Percentiles rank a stretch among this genome's conserved stretches.
These are phyloP conservation scores for Sturnira hondurensis DNA, from an alignment of 2,113 vertebrate genomes.

Conservation along the genomic window DNA sequence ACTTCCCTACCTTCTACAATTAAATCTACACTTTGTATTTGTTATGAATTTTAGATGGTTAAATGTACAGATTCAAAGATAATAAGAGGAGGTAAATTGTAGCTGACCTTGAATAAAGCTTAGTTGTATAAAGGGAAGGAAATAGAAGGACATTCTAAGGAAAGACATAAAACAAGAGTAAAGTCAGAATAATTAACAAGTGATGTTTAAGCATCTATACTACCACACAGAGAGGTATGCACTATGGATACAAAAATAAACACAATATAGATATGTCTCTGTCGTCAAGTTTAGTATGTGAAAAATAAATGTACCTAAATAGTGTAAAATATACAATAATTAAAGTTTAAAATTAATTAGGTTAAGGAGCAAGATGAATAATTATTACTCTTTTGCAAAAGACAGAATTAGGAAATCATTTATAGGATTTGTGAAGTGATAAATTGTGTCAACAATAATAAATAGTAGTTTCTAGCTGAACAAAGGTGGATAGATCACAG, in stretches of 20 bases:
- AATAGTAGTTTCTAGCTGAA: background rate
- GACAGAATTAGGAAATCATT: background rate
- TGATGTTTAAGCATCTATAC: background rate
- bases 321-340: background rate
- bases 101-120: constrained; percentile 2
- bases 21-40: background rate
- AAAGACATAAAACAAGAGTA: background rate
- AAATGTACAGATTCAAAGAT: background rate
- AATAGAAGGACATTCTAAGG: background rate
- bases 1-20: background rate
- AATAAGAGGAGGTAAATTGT: background rate
- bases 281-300: background rate
- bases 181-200: background rate
- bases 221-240: background rate
- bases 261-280: accelerated
- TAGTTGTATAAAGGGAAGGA: background rate
- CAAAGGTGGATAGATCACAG: background rate
- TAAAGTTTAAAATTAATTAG: background rate
- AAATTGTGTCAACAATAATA: background rate
- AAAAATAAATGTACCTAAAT: background rate
- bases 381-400: background rate
- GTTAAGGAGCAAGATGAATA: background rate
- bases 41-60: background rate
- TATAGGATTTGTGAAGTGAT: background rate
- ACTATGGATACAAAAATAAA: background rate